Evolutionary conservation across 2,797 vertebrate genomes (phyloP).

Genomic region (Hippopotamyrus pictus): DNA sequence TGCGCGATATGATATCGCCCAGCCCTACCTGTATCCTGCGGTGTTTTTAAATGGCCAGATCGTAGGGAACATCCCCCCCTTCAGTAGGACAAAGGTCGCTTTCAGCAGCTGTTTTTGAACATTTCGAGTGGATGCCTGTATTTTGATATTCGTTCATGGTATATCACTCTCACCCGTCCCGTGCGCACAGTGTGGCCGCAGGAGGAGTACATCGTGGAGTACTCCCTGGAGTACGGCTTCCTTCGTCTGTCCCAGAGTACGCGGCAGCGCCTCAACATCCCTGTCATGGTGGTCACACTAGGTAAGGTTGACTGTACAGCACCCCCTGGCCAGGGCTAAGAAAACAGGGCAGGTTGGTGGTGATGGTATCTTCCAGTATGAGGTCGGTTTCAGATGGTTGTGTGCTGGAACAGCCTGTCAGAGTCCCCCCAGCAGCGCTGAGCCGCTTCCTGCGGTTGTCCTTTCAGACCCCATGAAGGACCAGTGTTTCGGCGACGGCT

Average conservation of each 20-base stretch:
- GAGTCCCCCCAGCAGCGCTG: neutral
- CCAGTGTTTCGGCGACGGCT: conserved; percentile 90
- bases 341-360: neutral
- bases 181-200: conserved; percentile 78
- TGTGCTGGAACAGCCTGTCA: neutral
- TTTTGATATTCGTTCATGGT: neutral
- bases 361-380: neutral
- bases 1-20: too few relatives aligned
- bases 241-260: conserved; percentile 87
- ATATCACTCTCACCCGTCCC: neutral
- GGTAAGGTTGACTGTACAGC: conserved; percentile 56
- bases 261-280: conserved; percentile 87
- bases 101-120: neutral
- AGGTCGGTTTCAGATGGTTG: neutral
- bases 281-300: conserved; percentile 93
- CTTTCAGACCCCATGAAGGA: conserved; percentile 72
- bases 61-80: neutral
- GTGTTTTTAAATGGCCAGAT: neutral
- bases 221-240: conserved; percentile 91
- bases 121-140: neutral
- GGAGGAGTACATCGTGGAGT: conserved; percentile 95
- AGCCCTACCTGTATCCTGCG: neutral
- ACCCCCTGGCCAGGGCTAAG: neutral
- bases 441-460: neutral
- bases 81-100: neutral